Evolutionary conservation across 2,888 invertebrate species (phyloP).

Genomic region (Aricia artaxerxes): DNA sequence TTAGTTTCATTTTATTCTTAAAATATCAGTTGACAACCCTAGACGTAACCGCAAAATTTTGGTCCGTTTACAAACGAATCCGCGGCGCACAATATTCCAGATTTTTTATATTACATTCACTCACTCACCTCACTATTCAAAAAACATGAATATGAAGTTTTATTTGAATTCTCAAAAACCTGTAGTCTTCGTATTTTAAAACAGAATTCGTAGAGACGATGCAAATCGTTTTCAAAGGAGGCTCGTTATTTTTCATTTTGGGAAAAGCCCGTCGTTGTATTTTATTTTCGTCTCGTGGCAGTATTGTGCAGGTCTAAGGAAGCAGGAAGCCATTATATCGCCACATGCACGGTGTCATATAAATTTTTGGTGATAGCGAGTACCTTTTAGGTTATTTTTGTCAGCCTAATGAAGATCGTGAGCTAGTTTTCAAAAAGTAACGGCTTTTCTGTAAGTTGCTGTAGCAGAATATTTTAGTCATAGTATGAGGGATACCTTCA

Average conservation of each 20-base stretch:
- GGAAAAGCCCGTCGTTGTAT: constrained; percentile 48
- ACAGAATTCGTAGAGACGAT: constrained; percentile 35
- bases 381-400: constrained; percentile 18
- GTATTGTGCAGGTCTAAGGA: constrained; percentile 66
- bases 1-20: too few relatives aligned
- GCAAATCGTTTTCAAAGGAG: constrained; percentile 42
- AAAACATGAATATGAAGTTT: constrained; percentile 29
- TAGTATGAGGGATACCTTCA: too few relatives aligned
- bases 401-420: constrained; percentile 17
- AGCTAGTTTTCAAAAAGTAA: background rate
- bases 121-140: constrained; percentile 26
- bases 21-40: background rate
- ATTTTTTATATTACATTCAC: constrained; percentile 9
- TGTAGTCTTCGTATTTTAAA: constrained; percentile 34
- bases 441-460: background rate
- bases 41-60: background rate
- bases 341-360: constrained; percentile 63
- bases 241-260: constrained; percentile 51
- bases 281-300: constrained; percentile 62
- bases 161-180: constrained; percentile 33
- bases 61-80: background rate
- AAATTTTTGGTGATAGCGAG: constrained; percentile 56
- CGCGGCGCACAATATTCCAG: constrained; percentile 6
- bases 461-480: too few relatives aligned
- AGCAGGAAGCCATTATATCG: constrained; percentile 74